Percentiles rank a stretch among this genome's conserved stretches.
These are phyloP conservation scores for Dicentrarchus labrax DNA, from an alignment of 2,113 vertebrate genomes.

Conservation along the genomic window DNA sequence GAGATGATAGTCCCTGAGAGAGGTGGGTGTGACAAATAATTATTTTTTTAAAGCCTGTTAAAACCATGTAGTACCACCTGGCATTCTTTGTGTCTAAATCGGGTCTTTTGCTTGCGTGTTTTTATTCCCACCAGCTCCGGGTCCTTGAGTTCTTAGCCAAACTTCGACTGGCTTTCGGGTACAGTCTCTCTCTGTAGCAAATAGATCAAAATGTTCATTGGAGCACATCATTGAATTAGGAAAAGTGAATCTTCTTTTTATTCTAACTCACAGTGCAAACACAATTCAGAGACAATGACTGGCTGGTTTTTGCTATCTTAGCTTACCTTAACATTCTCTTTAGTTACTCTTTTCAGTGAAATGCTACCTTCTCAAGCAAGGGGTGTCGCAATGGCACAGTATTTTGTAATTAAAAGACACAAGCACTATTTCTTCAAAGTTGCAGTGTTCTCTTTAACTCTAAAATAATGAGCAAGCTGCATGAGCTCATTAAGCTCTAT, in stretches of 20 bases:
- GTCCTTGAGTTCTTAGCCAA: conserved; percentile 56
- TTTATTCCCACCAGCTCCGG: conserved; percentile 27
- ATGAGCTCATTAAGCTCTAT: no score
- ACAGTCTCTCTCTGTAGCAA: conserved; percentile 26
- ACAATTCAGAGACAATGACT: not conserved
- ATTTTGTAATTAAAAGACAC: no score
- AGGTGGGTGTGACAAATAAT: conserved; percentile 29
- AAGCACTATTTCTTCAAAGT: not conserved
- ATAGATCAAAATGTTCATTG: conserved; percentile 53
- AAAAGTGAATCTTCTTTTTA: conserved; percentile 35
- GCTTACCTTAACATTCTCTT: not conserved
- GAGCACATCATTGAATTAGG: conserved; percentile 55
- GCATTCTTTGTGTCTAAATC: conserved; percentile 58
- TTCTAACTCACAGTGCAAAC: conserved; percentile 2
- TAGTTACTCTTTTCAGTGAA: not conserved
- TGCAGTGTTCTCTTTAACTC: not conserved
- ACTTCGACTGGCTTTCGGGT: conserved; percentile 27
- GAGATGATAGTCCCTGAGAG: conserved; percentile 8
- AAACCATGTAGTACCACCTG: conserved; percentile 33
- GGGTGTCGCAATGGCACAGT: not conserved
- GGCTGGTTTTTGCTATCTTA: conserved; percentile 1
- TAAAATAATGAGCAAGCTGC: not conserved
- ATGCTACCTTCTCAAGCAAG: not conserved
- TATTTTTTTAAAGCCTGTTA: conserved; percentile 6
- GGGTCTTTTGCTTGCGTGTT: conserved; percentile 11